These are phyloP conservation scores for Lepas anatifera DNA, from an alignment of 2,888 invertebrate genomes.

Conservation along the genomic window DNA sequence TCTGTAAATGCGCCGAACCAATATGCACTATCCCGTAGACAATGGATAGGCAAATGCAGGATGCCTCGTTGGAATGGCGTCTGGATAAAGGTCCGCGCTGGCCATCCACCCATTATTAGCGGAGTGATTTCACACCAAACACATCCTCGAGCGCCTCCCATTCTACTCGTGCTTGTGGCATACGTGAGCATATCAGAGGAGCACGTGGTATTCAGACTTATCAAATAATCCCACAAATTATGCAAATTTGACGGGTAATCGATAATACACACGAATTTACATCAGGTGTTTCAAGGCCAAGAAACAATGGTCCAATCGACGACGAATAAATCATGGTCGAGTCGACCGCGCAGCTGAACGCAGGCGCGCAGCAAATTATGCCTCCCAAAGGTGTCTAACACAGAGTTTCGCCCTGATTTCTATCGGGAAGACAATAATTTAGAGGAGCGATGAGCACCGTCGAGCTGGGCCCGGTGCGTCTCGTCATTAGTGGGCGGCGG, in stretches of 20 bases:
- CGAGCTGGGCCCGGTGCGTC: background rate
- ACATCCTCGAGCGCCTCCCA: no score
- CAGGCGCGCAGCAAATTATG: background rate
- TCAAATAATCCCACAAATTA: background rate
- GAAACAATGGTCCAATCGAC: background rate
- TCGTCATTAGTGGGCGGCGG: background rate
- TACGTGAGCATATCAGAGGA: no score
- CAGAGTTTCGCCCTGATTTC: background rate
- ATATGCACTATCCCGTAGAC: no score
- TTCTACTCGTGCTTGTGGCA: no score
- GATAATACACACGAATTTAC: background rate
- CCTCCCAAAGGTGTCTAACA: constrained; percentile 6
- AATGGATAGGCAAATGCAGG: no score
- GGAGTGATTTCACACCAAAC: no score
- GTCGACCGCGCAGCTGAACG: background rate
- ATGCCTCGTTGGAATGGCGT: no score
- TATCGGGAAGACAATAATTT: background rate
- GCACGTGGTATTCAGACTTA: no score
- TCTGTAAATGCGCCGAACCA: no score
- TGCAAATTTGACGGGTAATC: background rate
- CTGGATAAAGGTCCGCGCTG: no score
- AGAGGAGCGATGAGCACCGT: background rate
- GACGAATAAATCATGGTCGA: background rate
- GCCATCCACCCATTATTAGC: no score
- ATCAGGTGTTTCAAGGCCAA: background rate